A percentile compares a stretch with the other conserved stretches of the same genome.
phyloP scores from a whole-genome alignment of 2,888 invertebrate genomes.

The Poecilobothrus nobilitatus region DNA sequence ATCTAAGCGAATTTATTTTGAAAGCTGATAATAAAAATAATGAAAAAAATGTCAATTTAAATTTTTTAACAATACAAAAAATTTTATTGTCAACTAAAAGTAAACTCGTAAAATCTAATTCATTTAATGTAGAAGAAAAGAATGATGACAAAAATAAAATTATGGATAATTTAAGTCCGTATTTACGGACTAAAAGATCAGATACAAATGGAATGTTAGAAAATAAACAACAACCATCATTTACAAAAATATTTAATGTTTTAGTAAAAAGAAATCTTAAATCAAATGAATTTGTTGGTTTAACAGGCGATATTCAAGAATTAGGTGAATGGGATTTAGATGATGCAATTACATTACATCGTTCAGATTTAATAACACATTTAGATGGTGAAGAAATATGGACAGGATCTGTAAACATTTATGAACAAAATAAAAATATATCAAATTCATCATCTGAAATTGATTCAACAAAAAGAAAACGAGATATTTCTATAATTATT shows the following conservation, averaged over 20 bases:
- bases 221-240: slow-evolving; percentile 27
- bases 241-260: slow-evolving; percentile 45
- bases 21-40: too few species aligned
- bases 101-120: too few species aligned
- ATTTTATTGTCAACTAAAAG: too few species aligned
- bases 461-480: neutral
- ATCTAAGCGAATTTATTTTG: too few species aligned
- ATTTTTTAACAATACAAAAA: too few species aligned
- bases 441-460: slow-evolving; percentile 27
- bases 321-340: slow-evolving; percentile 65
- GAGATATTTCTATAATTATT: slow-evolving; percentile 16
- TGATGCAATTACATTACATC: slow-evolving; percentile 49
- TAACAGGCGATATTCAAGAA: slow-evolving; percentile 57
- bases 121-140: too few species aligned
- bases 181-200: neutral
- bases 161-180: neutral
- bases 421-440: slow-evolving; percentile 49
- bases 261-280: slow-evolving; percentile 45
- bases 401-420: slow-evolving; percentile 53
- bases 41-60: too few species aligned
- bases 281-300: slow-evolving; percentile 56
- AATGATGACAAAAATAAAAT: neutral
- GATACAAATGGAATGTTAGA: neutral
- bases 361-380: slow-evolving; percentile 39
- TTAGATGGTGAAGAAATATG: slow-evolving; percentile 46